Evolutionary conservation across 2,888 invertebrate genomes (phyloP).

Genomic region (Dromius quadrimaculatus): DNA sequence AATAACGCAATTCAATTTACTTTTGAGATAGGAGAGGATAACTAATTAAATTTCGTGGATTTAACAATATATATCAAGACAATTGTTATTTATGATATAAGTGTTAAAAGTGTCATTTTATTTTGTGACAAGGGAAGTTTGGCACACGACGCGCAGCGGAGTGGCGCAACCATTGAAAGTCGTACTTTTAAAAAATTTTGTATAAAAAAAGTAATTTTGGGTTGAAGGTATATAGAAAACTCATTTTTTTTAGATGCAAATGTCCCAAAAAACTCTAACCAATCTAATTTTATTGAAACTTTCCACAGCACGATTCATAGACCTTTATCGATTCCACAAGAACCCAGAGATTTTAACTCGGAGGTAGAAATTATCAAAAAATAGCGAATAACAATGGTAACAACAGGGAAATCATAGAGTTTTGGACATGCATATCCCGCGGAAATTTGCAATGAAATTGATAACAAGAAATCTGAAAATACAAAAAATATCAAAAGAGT

Average conservation of each 20-base stretch:
- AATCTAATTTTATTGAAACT: conserved; percentile 24
- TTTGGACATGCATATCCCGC: no score
- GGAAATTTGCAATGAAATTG: no score
- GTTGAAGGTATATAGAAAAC: conserved; percentile 35
- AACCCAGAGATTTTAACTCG: background rate
- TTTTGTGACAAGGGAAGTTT: no score
- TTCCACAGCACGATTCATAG: conserved; percentile 8
- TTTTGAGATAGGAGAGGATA: conserved; percentile 17
- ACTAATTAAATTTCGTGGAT: conserved; percentile 21
- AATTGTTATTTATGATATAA: no score
- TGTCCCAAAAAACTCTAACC: conserved; percentile 21
- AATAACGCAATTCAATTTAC: conserved; percentile 41
- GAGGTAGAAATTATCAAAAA: conserved; percentile 16
- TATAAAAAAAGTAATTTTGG: conserved; percentile 22
- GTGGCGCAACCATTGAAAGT: no score
- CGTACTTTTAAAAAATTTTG: no score
- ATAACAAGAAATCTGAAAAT: no score
- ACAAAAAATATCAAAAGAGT: no score
- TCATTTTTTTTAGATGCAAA: conserved; percentile 27
- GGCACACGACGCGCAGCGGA: no score
- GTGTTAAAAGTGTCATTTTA: no score
- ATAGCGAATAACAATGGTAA: conserved; percentile 36
- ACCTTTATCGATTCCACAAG: conserved; percentile 24
- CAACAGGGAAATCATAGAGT: conserved; percentile 29
- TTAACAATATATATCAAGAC: conserved; percentile 18